A percentile compares a stretch with the other conserved stretches of the same genome.
These are phyloP conservation scores for Frankliniella intonsa DNA, from an alignment of 2,888 invertebrate genomes.

Conservation along the genomic window DNA sequence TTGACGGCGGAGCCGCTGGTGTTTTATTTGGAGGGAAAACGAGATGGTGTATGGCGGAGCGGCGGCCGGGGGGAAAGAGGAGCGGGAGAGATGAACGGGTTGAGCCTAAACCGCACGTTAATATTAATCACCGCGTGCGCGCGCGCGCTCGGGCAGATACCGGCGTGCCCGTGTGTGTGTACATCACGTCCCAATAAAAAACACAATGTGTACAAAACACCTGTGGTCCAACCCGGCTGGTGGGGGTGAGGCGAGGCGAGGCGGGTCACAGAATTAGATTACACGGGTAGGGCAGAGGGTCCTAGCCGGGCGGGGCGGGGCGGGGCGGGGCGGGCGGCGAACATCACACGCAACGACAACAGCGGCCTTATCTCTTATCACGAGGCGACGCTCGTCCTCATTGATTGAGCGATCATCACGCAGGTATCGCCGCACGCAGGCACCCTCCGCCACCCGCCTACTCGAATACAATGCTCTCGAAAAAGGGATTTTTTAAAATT, in stretches of 20 bases:
- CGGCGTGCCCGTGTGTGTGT: neutral
- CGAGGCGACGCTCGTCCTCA: neutral
- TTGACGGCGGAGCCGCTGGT: neutral
- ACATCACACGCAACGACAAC: neutral
- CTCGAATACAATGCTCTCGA: too few species aligned
- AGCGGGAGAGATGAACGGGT: neutral
- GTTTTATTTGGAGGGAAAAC: too few species aligned
- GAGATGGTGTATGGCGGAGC: too few species aligned
- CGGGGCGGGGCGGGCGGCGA: neutral
- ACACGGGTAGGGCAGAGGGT: neutral
- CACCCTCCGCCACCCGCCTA: too few species aligned
- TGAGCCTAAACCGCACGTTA: neutral
- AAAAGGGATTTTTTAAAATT: too few species aligned
- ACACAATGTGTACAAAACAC: constrained; percentile 21
- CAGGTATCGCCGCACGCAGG: neutral
- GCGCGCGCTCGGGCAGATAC: too few species aligned
- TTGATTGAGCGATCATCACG: neutral
- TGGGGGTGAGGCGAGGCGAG: too few species aligned
- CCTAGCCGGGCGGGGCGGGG: neutral
- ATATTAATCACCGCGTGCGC: neutral
- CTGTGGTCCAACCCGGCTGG: neutral
- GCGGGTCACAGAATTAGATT: constrained; percentile 11
- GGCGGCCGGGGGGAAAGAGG: neutral
- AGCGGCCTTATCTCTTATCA: neutral
- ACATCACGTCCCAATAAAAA: constrained; percentile 16